Conservation (phyloP, 2,888 invertebrate genomes). For the Stenurella melanura region DNA sequence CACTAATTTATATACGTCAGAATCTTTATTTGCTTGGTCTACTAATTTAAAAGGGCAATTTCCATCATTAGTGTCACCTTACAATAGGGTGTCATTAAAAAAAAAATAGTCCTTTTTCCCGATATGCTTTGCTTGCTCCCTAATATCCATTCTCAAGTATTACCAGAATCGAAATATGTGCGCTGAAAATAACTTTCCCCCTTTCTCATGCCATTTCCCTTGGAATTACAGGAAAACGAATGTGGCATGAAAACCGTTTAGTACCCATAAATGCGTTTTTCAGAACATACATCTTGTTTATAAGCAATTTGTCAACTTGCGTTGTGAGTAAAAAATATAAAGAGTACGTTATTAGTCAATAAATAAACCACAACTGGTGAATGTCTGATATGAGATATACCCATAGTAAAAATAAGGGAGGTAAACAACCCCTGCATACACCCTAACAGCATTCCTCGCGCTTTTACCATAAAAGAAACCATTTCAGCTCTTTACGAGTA, state of each 20-base stretch:
- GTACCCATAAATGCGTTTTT: constrained; percentile 9
- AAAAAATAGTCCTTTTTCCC: too few relatives aligned
- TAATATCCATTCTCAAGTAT: neutral
- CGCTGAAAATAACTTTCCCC: neutral
- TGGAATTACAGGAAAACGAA: neutral
- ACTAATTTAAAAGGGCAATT: too few relatives aligned
- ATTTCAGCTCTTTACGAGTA: constrained; percentile 43
- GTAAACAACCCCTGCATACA: neutral
- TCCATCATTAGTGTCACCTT: too few relatives aligned
- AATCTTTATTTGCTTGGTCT: too few relatives aligned
- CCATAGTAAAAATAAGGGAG: neutral
- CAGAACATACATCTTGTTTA: constrained; percentile 8
- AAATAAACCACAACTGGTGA: constrained; percentile 16
- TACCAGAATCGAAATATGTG: neutral
- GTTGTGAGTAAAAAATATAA: constrained; percentile 8
- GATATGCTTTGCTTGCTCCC: too few relatives aligned
- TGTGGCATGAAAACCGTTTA: constrained; percentile 13
- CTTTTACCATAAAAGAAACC: constrained; percentile 38
- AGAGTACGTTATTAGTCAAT: constrained; percentile 24
- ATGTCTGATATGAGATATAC: constrained; percentile 12
- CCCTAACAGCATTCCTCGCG: constrained; percentile 28
- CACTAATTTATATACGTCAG: too few relatives aligned
- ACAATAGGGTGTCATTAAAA: too few relatives aligned
- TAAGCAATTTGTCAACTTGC: constrained; percentile 18
- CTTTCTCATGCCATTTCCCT: neutral